Evolutionary conservation across 2,113 vertebrate genomes (phyloP), one percentile per base, ranked within the genome.

Genomic region (Aegithalos caudatus): DNA sequence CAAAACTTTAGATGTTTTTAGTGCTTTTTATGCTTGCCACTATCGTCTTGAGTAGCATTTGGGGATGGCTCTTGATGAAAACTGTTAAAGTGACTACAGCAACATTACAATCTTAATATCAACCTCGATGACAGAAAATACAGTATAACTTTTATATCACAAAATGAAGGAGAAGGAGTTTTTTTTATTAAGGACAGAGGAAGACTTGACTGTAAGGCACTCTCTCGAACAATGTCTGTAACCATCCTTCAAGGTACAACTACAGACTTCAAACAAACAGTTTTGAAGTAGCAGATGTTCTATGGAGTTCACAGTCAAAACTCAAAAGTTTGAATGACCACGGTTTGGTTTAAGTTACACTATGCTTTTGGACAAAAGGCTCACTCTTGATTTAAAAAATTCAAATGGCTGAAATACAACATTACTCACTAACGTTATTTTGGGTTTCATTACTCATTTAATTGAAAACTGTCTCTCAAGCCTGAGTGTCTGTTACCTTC

Each of bases 91-190:
- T 15, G 27, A 51, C 31, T 67, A n/a, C 1, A 70, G 57, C 14
- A 81, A 38, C 3, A 9, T 24, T 20, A 69, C 6, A 42, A 22
- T 66, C 22, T 58, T 51, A 57, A 4, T 12, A 62, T 28, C 51
- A 83, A 38, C 45, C 16, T 50, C 0, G 0, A 69, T 4, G 15
- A 58, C 1, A 20, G 67, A 65, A 90, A 74, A 37, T 7, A 12
- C 10, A 73, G 27, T 58, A 77, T 53, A 67, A 56, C 22, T 28
- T 88, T 54, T 67, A 20, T n/a, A 31, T 37, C 60, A 51, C 21
- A 62, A 83, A 82, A 70, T 38, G 6, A 90, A 78, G 27, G 8
- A 11, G 16, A 2, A 23, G 6, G 4, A 62, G 13, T 1, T 47
- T 56, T 57, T 66, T 58, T 72, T 33, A 50, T 33, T 31, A 66